phyloP scores from a whole-genome alignment of 1,140 invertebrate species.

The Drosophila parabipectinata region DNA sequence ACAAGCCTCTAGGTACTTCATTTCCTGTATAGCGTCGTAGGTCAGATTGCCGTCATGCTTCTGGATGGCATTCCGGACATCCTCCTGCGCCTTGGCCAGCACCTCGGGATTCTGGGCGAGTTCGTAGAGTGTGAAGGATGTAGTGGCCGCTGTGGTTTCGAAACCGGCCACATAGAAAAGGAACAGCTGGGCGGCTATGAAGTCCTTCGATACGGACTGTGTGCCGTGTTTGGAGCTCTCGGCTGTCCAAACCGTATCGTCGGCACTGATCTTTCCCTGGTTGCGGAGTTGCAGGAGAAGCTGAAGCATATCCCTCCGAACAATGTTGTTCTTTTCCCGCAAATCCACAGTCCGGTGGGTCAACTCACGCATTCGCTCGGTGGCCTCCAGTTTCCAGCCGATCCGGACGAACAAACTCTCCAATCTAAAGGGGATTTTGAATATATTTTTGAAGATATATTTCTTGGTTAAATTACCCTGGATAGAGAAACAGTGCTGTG shows the following conservation, averaged over 20 bases:
- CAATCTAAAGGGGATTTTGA: slow-evolving; percentile 6
- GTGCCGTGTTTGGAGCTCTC: slow-evolving; percentile 37
- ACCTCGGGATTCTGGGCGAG: slow-evolving; percentile 84
- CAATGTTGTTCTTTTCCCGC: slow-evolving; percentile 84
- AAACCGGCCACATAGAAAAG: slow-evolving; percentile 89
- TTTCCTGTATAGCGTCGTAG: slow-evolving; percentile 85
- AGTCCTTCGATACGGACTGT: slow-evolving; percentile 84
- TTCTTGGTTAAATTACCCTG: slow-evolving; percentile 40
- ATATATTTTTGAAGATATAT: background rate
- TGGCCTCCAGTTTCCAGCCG: slow-evolving; percentile 43
- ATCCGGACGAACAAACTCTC: slow-evolving; percentile 55
- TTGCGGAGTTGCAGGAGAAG: slow-evolving; percentile 85
- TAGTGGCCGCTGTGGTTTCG: slow-evolving; percentile 88
- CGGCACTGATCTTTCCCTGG: slow-evolving; percentile 73
- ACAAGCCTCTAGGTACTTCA: slow-evolving; percentile 86
- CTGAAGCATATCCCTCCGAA: slow-evolving; percentile 86
- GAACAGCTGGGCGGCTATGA: slow-evolving; percentile 86
- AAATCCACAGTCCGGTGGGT: slow-evolving; percentile 85
- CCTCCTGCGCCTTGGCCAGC: slow-evolving; percentile 80
- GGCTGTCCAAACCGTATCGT: slow-evolving; percentile 66
- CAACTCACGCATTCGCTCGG: slow-evolving; percentile 58
- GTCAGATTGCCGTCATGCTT: slow-evolving; percentile 84
- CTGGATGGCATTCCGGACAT: slow-evolving; percentile 84
- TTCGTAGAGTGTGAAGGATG: slow-evolving; percentile 86
- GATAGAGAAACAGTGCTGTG: slow-evolving; percentile 60